These are phyloP conservation scores for Diadophis punctatus DNA, from an alignment of 2,113 vertebrate species.

Conservation along the genomic window DNA sequence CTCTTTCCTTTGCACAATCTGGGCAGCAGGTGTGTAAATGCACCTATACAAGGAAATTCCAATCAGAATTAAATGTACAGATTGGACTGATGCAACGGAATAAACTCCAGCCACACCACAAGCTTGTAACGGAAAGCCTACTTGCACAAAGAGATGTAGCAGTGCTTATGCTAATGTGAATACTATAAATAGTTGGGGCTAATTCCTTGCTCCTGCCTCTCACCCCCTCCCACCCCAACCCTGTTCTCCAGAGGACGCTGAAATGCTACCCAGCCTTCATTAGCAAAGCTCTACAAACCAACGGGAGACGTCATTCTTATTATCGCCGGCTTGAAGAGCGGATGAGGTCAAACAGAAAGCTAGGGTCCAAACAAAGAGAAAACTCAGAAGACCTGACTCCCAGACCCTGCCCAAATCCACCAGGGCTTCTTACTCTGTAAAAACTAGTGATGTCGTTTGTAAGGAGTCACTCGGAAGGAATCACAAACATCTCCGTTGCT, in stretches of 20 bases:
- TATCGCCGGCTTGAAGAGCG: not conserved
- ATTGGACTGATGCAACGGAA: not conserved
- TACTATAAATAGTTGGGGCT: slow-evolving; percentile 19
- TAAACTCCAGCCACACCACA: not conserved
- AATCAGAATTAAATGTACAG: not conserved
- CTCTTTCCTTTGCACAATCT: not conserved
- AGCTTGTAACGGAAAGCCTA: not conserved
- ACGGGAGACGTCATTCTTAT: not conserved
- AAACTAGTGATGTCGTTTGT: not conserved
- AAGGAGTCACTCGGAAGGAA: not conserved
- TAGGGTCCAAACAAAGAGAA: not conserved
- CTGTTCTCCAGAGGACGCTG: slow-evolving; percentile 9
- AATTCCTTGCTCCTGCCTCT: not conserved
- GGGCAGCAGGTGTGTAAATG: not conserved
- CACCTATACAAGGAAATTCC: not conserved
- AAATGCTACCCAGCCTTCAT: slow-evolving; percentile 11
- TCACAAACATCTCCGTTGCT: not conserved
- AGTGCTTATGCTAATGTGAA: not conserved
- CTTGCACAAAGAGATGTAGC: not conserved
- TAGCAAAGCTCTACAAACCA: not conserved
- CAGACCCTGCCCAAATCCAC: not conserved
- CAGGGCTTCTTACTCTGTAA: not conserved
- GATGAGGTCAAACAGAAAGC: slow-evolving; percentile 8
- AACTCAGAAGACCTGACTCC: slow-evolving; percentile 24
- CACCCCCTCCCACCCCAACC: not conserved